These are phyloP conservation scores for Natator depressus DNA, from an alignment of 2,113 vertebrate species.

Conservation along the genomic window DNA sequence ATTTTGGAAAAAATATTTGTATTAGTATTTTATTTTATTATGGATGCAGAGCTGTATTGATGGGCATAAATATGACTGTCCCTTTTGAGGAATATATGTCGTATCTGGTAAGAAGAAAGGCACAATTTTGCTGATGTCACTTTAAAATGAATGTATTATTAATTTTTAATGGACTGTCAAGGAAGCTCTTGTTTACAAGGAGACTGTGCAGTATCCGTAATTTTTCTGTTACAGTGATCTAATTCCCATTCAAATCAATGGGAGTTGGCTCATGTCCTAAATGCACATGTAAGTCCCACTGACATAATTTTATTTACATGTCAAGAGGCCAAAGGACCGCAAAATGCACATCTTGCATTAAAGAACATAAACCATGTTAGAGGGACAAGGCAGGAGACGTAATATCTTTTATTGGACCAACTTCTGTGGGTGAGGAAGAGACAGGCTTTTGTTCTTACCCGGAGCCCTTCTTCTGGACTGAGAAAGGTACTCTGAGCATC, in stretches of 20 bases:
- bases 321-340: background rate
- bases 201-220: background rate
- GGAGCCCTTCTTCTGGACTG: background rate
- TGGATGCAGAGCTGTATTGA: constrained; percentile 33
- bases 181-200: background rate
- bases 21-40: constrained; percentile 20
- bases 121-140: constrained; percentile 25
- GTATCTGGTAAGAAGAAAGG: constrained; percentile 37
- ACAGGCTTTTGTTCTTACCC: background rate
- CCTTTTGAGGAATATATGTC: background rate
- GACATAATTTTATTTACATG: background rate
- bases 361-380: background rate
- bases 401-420: background rate
- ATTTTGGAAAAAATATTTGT: background rate
- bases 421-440: background rate
- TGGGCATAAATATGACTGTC: constrained; percentile 22
- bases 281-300: background rate
- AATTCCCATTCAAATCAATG: background rate
- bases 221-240: background rate
- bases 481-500: background rate
- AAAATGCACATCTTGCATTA: constrained; percentile 9
- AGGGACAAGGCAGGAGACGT: background rate
- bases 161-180: background rate
- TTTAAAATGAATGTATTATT: background rate
- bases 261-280: background rate